Evolutionary conservation across 64 coral and sea anemone species (phyloP), one percentile per base, ranked within the genome.

Genomic region (Hydrozoanthus tunicans): DNA sequence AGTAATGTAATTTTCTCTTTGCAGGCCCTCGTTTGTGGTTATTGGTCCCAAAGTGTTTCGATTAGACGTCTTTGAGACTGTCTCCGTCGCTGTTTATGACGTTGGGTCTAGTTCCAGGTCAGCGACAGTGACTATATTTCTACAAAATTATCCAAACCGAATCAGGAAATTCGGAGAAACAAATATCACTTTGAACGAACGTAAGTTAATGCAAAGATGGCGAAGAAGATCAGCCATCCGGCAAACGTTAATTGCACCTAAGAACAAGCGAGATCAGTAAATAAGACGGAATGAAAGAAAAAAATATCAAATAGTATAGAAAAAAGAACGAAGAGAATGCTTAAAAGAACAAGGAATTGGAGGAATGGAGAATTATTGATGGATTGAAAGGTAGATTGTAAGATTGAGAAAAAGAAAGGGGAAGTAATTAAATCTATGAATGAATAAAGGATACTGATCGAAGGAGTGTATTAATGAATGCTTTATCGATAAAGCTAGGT

Each of bases 101-200:
- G 14, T 79, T 51, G 51, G 6, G 58, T 10, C 75, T 10, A 14
- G 11, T 7, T 7, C 14, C 14, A 53, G 14, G 11, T 15, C 15
- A 79, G 77, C 77, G 23, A 52, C 7, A 79, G 77, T 79, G 3
- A 54, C 56, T 20, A n/a, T 79, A 5, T 79, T 79, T 15, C 55
- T 79, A 17, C 77, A 79, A n/a, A 13, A 79, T 58, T 79, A 79
- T 55, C 77, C 77, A 79, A 79, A 79, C 15, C 51, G 53, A 79
- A 55, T 58, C 9, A 79, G 58, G 14, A 79, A 14, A 57, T 79
- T 79, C 53, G 14, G 53, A 56, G 11, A 4, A 24, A 54, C 23
- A 20, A 59, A 5, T 17, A 0, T 24, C 7, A 79, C 3, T 54
- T 58, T 79, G 55, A 54, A 15, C 7, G 17, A 79, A 56, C 53